phyloP scores from a whole-genome alignment of 2,888 invertebrate species.

The Cheilosia vulpina region DNA sequence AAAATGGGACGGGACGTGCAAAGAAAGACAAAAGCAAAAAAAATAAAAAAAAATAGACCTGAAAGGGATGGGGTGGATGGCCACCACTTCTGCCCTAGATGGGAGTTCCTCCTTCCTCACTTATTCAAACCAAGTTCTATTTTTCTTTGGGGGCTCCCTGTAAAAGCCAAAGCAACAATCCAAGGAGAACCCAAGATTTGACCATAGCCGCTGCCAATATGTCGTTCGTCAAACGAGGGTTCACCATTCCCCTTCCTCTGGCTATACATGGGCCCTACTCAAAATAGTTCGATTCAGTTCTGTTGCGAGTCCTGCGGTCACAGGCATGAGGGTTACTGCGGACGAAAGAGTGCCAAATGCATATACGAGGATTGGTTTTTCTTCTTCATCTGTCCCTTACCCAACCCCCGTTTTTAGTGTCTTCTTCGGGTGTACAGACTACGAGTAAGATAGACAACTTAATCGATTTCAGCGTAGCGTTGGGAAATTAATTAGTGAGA shows the following conservation, averaged over 20 bases:
- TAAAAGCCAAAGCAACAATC: slow-evolving; percentile 20
- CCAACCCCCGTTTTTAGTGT: background rate
- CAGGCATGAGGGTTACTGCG: slow-evolving; percentile 28
- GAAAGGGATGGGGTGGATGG: slow-evolving; percentile 48
- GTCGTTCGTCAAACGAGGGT: slow-evolving; percentile 64
- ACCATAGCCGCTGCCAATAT: slow-evolving; percentile 54
- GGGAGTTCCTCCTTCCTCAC: slow-evolving; percentile 48
- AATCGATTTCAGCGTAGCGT: slow-evolving; percentile 65
- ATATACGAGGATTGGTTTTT: slow-evolving; percentile 32
- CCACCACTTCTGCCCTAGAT: slow-evolving; percentile 4
- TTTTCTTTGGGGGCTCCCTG: slow-evolving; percentile 31
- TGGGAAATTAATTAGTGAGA: slow-evolving; percentile 74
- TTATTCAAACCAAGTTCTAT: slow-evolving; percentile 47
- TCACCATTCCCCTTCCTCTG: background rate
- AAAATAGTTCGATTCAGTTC: slow-evolving; percentile 64
- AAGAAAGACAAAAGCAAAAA: background rate
- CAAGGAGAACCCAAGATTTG: slow-evolving; percentile 50
- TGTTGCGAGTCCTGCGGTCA: slow-evolving; percentile 43
- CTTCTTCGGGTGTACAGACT: slow-evolving; percentile 5
- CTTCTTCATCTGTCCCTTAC: background rate
- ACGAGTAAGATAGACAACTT: slow-evolving; percentile 55
- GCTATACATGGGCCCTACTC: background rate
- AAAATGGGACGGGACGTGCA: slow-evolving; percentile 39
- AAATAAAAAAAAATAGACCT: slow-evolving; percentile 48
- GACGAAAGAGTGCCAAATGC: slow-evolving; percentile 58